These are phyloP conservation scores for Festucalex cinctus DNA, from an alignment of 2,113 vertebrate species.

Conservation along the genomic window DNA sequence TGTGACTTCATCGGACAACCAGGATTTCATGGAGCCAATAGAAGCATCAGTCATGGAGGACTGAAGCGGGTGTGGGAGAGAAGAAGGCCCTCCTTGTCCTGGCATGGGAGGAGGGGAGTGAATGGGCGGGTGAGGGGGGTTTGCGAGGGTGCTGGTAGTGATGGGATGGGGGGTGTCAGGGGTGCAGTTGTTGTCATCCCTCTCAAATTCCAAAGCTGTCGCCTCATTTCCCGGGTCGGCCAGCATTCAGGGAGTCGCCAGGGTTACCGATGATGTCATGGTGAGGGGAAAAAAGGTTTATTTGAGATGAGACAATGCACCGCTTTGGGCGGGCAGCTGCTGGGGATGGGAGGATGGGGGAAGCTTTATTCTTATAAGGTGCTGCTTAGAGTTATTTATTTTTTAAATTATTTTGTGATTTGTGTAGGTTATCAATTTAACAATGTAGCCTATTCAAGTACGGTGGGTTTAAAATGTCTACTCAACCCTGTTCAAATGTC, in stretches of 20 bases:
- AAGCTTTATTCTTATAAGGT: background rate
- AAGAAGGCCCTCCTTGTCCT: conserved; percentile 58
- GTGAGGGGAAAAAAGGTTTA: conserved; percentile 40
- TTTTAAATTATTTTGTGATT: conserved; percentile 1
- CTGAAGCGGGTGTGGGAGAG: conserved; percentile 16
- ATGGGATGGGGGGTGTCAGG: background rate
- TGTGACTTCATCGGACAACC: conserved; percentile 35
- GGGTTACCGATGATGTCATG: conserved; percentile 71
- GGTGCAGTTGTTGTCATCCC: conserved; percentile 32
- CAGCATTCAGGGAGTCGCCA: conserved; percentile 53
- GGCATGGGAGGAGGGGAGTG: conserved; percentile 5
- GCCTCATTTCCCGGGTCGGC: conserved; percentile 71
- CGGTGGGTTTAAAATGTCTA: background rate
- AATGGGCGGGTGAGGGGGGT: conserved; percentile 2
- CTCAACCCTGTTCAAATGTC: background rate
- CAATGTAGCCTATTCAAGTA: background rate
- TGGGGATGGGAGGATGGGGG: background rate
- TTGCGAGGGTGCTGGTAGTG: background rate
- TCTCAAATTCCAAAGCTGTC: conserved; percentile 64
- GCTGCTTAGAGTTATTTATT: background rate
- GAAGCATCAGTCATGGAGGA: conserved; percentile 38
- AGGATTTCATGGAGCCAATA: conserved; percentile 37
- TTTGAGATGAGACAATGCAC: conserved; percentile 43
- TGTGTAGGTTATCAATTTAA: background rate
- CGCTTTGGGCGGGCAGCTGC: conserved; percentile 13